Percentiles rank a stretch among this genome's conserved stretches.
phyloP scores from a whole-genome alignment of 2,797 vertebrate species.

The Remorina albescens region DNA sequence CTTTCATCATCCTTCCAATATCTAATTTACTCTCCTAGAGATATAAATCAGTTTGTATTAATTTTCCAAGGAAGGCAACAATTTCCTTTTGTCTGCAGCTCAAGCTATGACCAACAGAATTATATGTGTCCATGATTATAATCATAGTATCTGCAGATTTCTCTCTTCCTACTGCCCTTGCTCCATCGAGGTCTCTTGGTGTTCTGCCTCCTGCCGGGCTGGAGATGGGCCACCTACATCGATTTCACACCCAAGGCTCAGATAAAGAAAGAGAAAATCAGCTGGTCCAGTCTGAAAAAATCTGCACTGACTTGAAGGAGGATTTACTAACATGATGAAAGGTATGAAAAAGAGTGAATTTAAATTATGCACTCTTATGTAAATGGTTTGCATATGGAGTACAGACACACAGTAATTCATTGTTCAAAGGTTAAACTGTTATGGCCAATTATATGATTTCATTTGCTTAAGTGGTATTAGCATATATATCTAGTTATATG shows the following conservation, averaged over 20 bases:
- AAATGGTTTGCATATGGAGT: conserved; percentile 74
- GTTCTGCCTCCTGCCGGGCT: conserved; percentile 43
- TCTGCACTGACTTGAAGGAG: not conserved
- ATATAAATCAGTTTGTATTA: conserved; percentile 26
- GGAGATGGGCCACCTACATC: conserved; percentile 70
- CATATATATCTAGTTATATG: conserved; percentile 70
- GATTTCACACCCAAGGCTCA: conserved; percentile 72
- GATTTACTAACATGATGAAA: conserved; percentile 26
- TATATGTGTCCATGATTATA: conserved; percentile 53
- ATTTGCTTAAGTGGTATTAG: conserved; percentile 77
- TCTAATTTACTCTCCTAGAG: not conserved
- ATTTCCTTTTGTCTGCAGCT: conserved; percentile 27
- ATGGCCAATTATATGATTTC: conserved; percentile 63
- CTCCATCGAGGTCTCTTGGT: conserved; percentile 28
- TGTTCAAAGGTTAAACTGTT: conserved; percentile 70
- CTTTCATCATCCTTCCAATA: conserved; percentile 10
- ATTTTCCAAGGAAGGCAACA: conserved; percentile 23
- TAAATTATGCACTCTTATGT: conserved; percentile 67
- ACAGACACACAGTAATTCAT: conserved; percentile 60
- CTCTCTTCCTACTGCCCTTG: conserved; percentile 26
- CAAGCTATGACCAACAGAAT: conserved; percentile 54
- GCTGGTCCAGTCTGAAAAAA: conserved; percentile 29
- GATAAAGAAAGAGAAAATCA: conserved; percentile 56
- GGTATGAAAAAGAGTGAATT: conserved; percentile 29
- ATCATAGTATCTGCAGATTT: conserved; percentile 48